A percentile compares a stretch with the other conserved stretches of the same genome.
Evolutionary conservation across 2,113 vertebrate genomes (phyloP).

Genomic region (Sus scrofa): T2T-Sscrofa CM000821.6:4990501-4991000

Average conservation of each 20-base stretch:
- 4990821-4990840: too few relatives aligned
- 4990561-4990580: slow-evolving; percentile 23
- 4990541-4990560: background rate
- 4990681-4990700: background rate
- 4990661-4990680: background rate
- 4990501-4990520: background rate
- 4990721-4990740: background rate
- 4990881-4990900: too few relatives aligned
- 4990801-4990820: too few relatives aligned
- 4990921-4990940: too few relatives aligned
- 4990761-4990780: background rate
- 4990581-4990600: background rate
- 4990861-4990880: too few relatives aligned
- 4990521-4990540: background rate
- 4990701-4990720: background rate
- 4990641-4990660: background rate
- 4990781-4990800: background rate
- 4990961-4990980: background rate
- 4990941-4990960: too few relatives aligned
- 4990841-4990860: too few relatives aligned
- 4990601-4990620: background rate
- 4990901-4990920: too few relatives aligned
- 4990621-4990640: background rate
- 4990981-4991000: background rate
- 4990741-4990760: background rate